phyloP scores from a whole-genome alignment of 2,797 vertebrate species.

The Lagodon rhomboides region DNA sequence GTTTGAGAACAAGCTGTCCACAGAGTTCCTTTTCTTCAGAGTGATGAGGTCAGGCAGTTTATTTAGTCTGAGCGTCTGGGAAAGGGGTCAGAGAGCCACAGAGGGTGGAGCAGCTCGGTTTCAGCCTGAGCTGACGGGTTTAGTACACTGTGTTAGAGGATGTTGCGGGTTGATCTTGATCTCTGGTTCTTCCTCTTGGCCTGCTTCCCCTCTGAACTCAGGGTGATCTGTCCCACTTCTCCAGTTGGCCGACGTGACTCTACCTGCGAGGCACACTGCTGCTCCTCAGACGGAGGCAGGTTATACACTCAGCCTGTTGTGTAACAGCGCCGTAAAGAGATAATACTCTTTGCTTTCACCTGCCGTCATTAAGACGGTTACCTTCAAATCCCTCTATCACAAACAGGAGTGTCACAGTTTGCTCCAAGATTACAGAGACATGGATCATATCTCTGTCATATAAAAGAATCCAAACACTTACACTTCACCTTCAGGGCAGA shows the following conservation, averaged over 20 bases:
- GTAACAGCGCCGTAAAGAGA: conserved; percentile 74
- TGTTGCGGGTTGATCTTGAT: conserved; percentile 63
- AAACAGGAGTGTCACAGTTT: conserved; percentile 33
- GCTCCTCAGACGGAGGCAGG: conserved; percentile 16
- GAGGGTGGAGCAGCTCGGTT: conserved; percentile 2
- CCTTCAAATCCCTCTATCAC: conserved; percentile 53
- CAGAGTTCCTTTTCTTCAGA: neutral
- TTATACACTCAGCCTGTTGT: conserved; percentile 70
- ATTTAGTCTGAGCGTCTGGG: conserved; percentile 18
- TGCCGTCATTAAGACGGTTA: conserved; percentile 66
- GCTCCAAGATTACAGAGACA: conserved; percentile 13
- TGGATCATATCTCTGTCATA: neutral
- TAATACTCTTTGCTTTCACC: conserved; percentile 79
- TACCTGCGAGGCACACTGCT: conserved; percentile 52
- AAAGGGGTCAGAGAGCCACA: conserved; percentile 42
- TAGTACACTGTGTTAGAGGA: conserved; percentile 43
- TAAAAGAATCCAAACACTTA: conserved; percentile 7
- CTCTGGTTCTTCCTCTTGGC: conserved; percentile 67
- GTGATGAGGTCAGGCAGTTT: conserved; percentile 36
- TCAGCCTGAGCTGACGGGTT: conserved; percentile 36
- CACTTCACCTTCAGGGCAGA: conserved; percentile 41
- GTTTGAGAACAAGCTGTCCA: neutral
- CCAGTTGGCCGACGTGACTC: neutral
- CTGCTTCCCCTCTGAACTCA: conserved; percentile 69
- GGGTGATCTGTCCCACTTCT: conserved; percentile 68